phyloP scores from a whole-genome alignment of 2,888 invertebrate genomes.

The Horisme vitalbata region DNA sequence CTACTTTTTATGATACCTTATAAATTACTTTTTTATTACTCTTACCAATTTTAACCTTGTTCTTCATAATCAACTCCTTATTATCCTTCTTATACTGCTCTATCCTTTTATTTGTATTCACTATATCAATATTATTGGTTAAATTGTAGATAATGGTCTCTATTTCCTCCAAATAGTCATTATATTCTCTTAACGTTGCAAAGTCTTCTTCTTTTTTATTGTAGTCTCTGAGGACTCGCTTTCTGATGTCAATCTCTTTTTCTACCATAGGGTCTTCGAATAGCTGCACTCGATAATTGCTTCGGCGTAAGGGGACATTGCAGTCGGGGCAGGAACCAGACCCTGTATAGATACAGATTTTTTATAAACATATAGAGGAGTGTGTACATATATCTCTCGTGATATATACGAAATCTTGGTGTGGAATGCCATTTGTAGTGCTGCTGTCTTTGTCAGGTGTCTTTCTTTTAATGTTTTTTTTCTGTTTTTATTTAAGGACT shows the following conservation, averaged over 20 bases:
- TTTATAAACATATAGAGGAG: too few species aligned
- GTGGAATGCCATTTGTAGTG: too few species aligned
- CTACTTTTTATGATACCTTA: too few species aligned
- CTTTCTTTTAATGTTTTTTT: too few species aligned
- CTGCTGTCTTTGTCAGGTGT: too few species aligned
- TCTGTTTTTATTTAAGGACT: too few species aligned
- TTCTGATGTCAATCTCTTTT: constrained; percentile 98
- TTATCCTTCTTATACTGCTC: constrained; percentile 96
- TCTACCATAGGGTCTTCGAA: constrained; percentile 98
- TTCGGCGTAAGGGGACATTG: constrained; percentile 92
- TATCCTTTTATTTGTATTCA: constrained; percentile 94
- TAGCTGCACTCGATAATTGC: constrained; percentile 95
- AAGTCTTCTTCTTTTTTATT: constrained; percentile 99
- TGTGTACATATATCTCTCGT: too few species aligned
- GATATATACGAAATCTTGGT: too few species aligned
- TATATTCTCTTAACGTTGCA: constrained; percentile 90
- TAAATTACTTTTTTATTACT: too few species aligned
- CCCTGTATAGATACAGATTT: too few species aligned
- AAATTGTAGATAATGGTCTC: constrained; percentile 96
- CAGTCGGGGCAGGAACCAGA: constrained; percentile 98
- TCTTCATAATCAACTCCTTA: constrained; percentile 91
- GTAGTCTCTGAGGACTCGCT: constrained; percentile 93
- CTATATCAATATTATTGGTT: constrained; percentile 93
- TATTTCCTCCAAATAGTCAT: constrained; percentile 98
- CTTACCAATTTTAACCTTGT: constrained; percentile 87